Evolutionary conservation across 2,797 vertebrate species (phyloP), one percentile per base, ranked within the genome.

Genomic region (Micromesistius poutassou): DNA sequence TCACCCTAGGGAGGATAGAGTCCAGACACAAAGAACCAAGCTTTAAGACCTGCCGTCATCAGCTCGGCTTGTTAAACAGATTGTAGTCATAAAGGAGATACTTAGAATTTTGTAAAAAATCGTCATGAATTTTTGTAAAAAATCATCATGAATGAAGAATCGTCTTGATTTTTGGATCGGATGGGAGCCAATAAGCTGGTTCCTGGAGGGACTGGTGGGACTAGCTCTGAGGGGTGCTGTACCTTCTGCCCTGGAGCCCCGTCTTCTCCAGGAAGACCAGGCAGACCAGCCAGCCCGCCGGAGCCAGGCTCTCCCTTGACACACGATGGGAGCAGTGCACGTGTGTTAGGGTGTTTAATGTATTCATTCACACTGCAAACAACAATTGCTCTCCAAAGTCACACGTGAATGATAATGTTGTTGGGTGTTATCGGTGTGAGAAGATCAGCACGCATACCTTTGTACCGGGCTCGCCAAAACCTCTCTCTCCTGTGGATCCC

Each of bases 241-340:
- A 96, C 96, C 95, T 98, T 97, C 89, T 97, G 96, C 78, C 96
- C 97, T 74, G 96, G 95, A 55, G 94, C 94, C 62, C 96, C 97
- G 75, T 97, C 96, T 83, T 97, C 96, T 86, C 97, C 96, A 74
- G 97, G 97, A 87, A 97, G 94, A 83, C 96, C 96, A 71, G 95
- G 96, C 66, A 97, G 87, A 22, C 96, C 96, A 78, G 93, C 93
- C 7, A 96, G 82, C 85, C 97, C 97, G 84, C 92, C 81, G 81
- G 93, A 73, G 74, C 97, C 96, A 82, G 95, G 95, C 35, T 97
- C 96, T 80, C 96, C 96, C 97, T 98, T 81, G 79, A 76, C 55
- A 88, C 35, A 83, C 16, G 28, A 36, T 35, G 62, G n/a, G 38
- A 25, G 38, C 71, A 35, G 35, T 22, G 14, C 6, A 16, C 1